Conservation (phyloP, 2,113 vertebrate species). For the Centropus bengalensis region DNA sequence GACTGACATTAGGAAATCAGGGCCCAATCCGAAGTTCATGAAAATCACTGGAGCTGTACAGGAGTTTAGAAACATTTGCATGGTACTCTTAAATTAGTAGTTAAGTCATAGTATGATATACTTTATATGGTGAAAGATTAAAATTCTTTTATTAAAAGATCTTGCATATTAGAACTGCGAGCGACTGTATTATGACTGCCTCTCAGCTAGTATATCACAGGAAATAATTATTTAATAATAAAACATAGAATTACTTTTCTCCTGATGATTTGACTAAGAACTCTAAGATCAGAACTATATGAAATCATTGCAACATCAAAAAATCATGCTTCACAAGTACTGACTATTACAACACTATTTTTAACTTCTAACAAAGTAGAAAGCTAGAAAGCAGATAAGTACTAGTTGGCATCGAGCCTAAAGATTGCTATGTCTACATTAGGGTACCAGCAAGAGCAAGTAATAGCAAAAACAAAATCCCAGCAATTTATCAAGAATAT, state of each 20-base stretch:
- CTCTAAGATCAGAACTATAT: neutral
- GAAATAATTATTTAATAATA: neutral
- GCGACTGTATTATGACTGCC: neutral
- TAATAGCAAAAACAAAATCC: neutral
- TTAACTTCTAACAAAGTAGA: neutral
- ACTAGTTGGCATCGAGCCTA: neutral
- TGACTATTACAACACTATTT: neutral
- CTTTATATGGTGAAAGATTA: neutral
- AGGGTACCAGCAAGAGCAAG: neutral
- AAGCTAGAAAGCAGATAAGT: neutral
- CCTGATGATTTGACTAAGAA: neutral
- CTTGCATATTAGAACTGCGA: neutral
- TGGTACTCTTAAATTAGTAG: neutral
- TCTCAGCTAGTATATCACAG: neutral
- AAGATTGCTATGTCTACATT: neutral
- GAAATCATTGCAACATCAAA: neutral
- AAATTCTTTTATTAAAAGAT: neutral
- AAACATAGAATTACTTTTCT: neutral
- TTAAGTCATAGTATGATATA: neutral
- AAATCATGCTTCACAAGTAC: neutral
- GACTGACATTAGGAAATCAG: neutral
- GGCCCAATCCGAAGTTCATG: neutral
- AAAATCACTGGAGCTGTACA: neutral
- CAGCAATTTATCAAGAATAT: neutral
- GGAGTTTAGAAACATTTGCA: neutral